A percentile compares a stretch with the other conserved stretches of the same genome.
Evolutionary conservation across 2,888 invertebrate genomes (phyloP).

Genomic region (Watsonalla binaria): DNA sequence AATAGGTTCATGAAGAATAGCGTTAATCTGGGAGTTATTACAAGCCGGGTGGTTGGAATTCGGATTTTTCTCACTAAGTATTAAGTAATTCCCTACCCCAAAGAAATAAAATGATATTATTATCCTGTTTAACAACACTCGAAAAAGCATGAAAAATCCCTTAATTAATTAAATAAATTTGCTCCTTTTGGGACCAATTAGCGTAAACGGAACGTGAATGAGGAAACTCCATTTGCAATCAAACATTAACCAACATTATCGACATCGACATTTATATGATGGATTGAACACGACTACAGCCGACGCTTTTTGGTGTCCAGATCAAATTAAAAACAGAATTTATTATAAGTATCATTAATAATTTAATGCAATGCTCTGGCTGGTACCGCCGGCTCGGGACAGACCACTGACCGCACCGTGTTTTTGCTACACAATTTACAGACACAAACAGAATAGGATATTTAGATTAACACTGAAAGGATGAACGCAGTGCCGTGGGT

Average conservation of each 20-base stretch:
- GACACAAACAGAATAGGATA: slow-evolving; percentile 68
- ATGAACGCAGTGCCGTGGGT: slow-evolving; percentile 27
- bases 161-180: background rate
- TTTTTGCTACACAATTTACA: slow-evolving; percentile 56
- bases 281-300: slow-evolving; percentile 3
- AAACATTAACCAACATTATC: slow-evolving; percentile 6
- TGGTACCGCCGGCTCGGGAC: slow-evolving; percentile 28
- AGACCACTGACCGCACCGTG: slow-evolving; percentile 50
- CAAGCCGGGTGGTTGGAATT: background rate
- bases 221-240: background rate
- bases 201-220: background rate
- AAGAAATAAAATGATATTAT: too few species aligned
- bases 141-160: background rate
- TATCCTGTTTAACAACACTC: too few species aligned
- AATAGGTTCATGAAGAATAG: background rate
- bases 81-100: too few species aligned
- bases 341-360: slow-evolving; percentile 70
- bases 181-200: background rate
- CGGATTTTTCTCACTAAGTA: background rate
- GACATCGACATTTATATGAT: slow-evolving; percentile 9
- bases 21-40: background rate
- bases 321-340: slow-evolving; percentile 75
- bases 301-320: slow-evolving; percentile 38
- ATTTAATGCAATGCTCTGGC: slow-evolving; percentile 60
- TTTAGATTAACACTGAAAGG: slow-evolving; percentile 61